These are phyloP conservation scores for Parnassius mnemosyne DNA, from an alignment of 2,888 invertebrate genomes.

Conservation along the genomic window DNA sequence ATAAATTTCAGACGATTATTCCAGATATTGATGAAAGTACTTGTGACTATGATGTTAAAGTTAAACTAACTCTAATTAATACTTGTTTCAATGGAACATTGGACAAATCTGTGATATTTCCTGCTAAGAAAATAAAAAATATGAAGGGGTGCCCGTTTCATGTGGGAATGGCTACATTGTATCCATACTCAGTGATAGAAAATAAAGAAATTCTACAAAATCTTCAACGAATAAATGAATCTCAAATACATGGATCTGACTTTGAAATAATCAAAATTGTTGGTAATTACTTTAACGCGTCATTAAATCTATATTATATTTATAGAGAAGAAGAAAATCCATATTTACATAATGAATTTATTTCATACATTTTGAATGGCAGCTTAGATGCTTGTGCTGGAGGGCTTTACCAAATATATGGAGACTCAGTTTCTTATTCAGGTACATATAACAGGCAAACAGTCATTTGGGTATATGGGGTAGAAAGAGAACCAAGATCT, in stretches of 20 bases:
- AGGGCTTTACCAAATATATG: constrained; percentile 56
- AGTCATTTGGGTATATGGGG: constrained; percentile 55
- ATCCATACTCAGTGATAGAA: constrained; percentile 49
- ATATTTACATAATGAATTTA: constrained; percentile 35
- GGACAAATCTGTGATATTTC: constrained; percentile 37
- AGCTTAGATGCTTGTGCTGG: constrained; percentile 60
- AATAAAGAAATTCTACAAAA: constrained; percentile 39
- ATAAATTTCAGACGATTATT: constrained; percentile 42
- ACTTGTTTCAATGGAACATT: constrained; percentile 42
- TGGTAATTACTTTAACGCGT: constrained; percentile 50
- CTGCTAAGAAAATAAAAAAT: constrained; percentile 43
- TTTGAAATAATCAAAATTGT: constrained; percentile 57
- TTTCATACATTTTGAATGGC: constrained; percentile 51
- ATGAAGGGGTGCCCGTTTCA: constrained; percentile 53
- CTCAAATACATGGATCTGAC: constrained; percentile 47
- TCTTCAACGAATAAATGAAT: constrained; percentile 42
- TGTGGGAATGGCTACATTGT: constrained; percentile 49
- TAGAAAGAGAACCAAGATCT: constrained; percentile 45
- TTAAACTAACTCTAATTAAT: constrained; percentile 38
- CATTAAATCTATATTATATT: constrained; percentile 48
- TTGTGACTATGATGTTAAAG: constrained; percentile 38
- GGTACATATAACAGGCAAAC: constrained; percentile 55
- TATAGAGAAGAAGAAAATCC: constrained; percentile 27
- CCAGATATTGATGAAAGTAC: constrained; percentile 43
- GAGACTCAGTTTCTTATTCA: constrained; percentile 56